Percentiles rank a stretch among this genome's conserved stretches.
Conservation (phyloP, 2,113 vertebrate genomes). For the Myodes glareolus region DNA sequence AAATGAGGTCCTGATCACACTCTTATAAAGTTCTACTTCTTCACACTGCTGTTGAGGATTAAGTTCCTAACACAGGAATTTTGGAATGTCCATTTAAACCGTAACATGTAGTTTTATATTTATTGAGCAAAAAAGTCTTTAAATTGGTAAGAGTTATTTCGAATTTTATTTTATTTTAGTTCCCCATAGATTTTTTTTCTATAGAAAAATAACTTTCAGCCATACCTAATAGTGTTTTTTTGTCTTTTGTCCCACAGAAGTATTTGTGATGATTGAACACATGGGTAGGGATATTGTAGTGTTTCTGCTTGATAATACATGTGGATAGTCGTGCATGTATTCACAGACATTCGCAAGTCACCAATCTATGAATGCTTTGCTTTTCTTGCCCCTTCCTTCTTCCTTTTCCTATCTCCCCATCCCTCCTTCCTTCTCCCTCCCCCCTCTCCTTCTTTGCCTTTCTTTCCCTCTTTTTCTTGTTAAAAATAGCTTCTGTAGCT, state of each 20-base stretch:
- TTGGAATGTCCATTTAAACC: background rate
- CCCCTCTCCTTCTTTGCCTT: background rate
- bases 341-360: constrained; percentile 28
- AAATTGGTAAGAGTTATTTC: background rate
- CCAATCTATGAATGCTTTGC: background rate
- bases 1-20: background rate
- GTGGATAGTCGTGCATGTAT: background rate
- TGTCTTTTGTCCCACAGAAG: background rate
- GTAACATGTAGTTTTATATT: background rate
- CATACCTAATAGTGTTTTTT: background rate
- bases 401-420: background rate
- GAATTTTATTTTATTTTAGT: constrained; percentile 20
- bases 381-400: too few relatives aligned
- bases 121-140: background rate
- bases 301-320: background rate
- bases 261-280: constrained; percentile 6
- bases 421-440: background rate
- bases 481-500: background rate
- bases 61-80: background rate
- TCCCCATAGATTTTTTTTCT: background rate
- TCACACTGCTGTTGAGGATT: background rate
- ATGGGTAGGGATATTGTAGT: constrained; percentile 5
- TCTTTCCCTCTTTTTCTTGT: background rate
- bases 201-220: background rate
- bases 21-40: background rate